Percentiles rank a stretch among this genome's conserved stretches.
These are phyloP conservation scores for Mesocentrotus franciscanus DNA, from an alignment of 53 echinoderm and acorn worm genomes.

Conservation along the genomic window DNA sequence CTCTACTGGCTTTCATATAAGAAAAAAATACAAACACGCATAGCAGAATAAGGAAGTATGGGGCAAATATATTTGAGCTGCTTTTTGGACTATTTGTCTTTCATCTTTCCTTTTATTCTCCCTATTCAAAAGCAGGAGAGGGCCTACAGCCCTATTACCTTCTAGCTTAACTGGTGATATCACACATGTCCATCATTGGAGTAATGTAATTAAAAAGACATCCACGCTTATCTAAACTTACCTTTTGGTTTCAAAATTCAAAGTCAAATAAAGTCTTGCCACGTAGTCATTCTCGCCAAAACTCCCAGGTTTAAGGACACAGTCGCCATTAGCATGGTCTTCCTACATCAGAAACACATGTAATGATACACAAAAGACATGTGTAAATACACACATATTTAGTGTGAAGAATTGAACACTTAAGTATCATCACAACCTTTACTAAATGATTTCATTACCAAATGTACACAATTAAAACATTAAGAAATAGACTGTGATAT, in stretches of 20 bases:
- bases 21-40: no score
- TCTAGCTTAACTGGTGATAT: neutral
- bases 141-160: neutral
- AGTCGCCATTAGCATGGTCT: constrained; percentile 36
- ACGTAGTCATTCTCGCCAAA: constrained; percentile 43
- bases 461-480: no score
- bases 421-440: no score
- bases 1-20: no score
- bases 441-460: no score
- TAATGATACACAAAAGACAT: neutral
- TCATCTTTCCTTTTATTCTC: no score
- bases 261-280: constrained; percentile 50
- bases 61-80: neutral
- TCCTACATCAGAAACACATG: constrained; percentile 36
- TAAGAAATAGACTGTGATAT: no score
- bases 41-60: no score
- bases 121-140: neutral
- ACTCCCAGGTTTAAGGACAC: constrained; percentile 40
- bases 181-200: neutral
- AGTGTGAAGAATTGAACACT: neutral
- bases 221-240: neutral
- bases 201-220: neutral
- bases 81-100: neutral
- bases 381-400: neutral
- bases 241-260: constrained; percentile 40